These are phyloP conservation scores for Leptopilina syphax DNA, from an alignment of 2,888 invertebrate species.

Conservation along the genomic window DNA sequence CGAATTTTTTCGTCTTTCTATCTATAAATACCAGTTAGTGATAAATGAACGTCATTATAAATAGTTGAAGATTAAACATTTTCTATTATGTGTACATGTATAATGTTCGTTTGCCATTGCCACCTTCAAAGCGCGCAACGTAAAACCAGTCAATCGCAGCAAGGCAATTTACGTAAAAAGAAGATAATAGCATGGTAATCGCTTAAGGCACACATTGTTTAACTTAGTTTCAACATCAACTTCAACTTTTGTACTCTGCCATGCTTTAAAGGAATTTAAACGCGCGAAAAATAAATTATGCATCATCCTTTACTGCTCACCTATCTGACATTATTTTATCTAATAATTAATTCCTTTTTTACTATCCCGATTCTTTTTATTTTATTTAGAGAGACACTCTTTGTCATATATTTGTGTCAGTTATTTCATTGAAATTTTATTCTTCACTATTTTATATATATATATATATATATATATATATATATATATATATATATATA, in stretches of 20 bases:
- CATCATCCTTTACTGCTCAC: background rate
- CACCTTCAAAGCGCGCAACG: slow-evolving; percentile 17
- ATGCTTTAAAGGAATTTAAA: slow-evolving; percentile 13
- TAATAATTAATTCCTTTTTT: background rate
- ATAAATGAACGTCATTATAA: background rate
- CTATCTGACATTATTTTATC: background rate
- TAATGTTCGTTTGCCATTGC: slow-evolving; percentile 18
- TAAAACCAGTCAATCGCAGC: slow-evolving; percentile 32
- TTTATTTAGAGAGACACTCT: no score
- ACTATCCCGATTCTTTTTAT: no score
- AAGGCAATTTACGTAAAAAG: slow-evolving; percentile 18
- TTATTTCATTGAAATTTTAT: no score
- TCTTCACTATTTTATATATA: no score
- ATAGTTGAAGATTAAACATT: background rate
- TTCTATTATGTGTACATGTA: background rate
- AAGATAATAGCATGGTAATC: slow-evolving; percentile 31
- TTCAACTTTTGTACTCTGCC: slow-evolving; percentile 20
- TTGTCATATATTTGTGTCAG: no score
- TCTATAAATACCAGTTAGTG: slow-evolving; percentile 5
- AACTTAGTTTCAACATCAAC: slow-evolving; percentile 28
- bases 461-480: no score
- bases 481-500: no score
- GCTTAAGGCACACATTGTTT: slow-evolving; percentile 25
- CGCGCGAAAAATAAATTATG: slow-evolving; percentile 12
- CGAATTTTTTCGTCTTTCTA: slow-evolving; percentile 3